These are phyloP conservation scores for Agonopterix subpropinquella DNA, from an alignment of 2,888 invertebrate species.

Conservation along the genomic window DNA sequence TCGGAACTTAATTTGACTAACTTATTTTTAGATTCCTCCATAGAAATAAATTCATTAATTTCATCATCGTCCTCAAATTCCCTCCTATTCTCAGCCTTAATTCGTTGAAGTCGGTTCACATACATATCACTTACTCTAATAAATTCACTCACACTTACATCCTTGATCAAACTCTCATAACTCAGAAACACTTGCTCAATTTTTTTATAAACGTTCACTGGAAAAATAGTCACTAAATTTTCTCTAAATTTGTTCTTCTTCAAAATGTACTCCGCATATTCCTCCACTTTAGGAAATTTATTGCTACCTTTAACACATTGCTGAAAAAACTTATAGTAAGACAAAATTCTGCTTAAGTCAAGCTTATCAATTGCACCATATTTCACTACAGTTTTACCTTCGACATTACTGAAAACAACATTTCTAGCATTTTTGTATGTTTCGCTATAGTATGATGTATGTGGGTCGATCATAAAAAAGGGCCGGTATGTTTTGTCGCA, in stretches of 20 bases:
- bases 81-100: slow-evolving; percentile 19
- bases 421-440: slow-evolving; percentile 16
- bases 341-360: slow-evolving; percentile 18
- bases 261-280: slow-evolving; percentile 14
- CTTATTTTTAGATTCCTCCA: slow-evolving; percentile 13
- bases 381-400: slow-evolving; percentile 13
- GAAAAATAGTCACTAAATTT: slow-evolving; percentile 17
- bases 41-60: slow-evolving; percentile 19
- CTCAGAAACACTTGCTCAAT: slow-evolving; percentile 5
- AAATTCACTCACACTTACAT: slow-evolving; percentile 15
- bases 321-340: slow-evolving; percentile 16
- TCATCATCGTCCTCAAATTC: slow-evolving; percentile 16
- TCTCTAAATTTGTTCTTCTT: slow-evolving; percentile 14
- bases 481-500: slow-evolving; percentile 27
- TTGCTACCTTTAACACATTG: slow-evolving; percentile 11
- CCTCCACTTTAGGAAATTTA: slow-evolving; percentile 15
- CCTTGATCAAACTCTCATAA: slow-evolving; percentile 13
- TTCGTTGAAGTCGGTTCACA: slow-evolving; percentile 15
- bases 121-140: slow-evolving; percentile 12
- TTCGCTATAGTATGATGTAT: slow-evolving; percentile 26
- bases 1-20: slow-evolving; percentile 6
- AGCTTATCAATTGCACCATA: slow-evolving; percentile 17
- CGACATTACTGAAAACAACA: slow-evolving; percentile 16
- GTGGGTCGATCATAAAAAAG: slow-evolving; percentile 20
- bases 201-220: slow-evolving; percentile 6